These are phyloP conservation scores for Rotaria magnacalcarata DNA, from an alignment of 2,888 invertebrate genomes.

Conservation along the genomic window DNA sequence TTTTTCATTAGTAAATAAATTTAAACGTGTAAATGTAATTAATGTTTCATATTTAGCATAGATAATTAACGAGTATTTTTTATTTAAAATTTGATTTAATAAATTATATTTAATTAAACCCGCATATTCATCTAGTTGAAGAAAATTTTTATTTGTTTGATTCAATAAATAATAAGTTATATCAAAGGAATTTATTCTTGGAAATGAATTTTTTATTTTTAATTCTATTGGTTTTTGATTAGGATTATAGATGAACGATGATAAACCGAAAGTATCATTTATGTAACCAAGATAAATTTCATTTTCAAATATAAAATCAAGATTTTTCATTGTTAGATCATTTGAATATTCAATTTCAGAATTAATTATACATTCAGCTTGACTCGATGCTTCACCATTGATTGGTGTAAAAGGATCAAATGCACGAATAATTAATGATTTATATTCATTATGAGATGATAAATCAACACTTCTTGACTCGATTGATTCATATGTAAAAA, in stretches of 20 bases:
- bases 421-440: not conserved
- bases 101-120: slow-evolving; percentile 11
- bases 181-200: not conserved
- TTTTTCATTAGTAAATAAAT: not conserved
- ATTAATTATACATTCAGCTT: not conserved
- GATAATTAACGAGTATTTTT: not conserved
- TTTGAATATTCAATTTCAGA: not conserved
- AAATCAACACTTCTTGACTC: not conserved
- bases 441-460: not conserved
- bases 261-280: not conserved
- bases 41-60: not conserved
- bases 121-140: slow-evolving; percentile 27
- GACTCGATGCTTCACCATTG: not conserved
- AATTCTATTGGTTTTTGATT: not conserved
- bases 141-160: not conserved
- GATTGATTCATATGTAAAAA: not conserved
- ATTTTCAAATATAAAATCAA: not conserved
- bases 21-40: slow-evolving; percentile 19
- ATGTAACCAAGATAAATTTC: not conserved
- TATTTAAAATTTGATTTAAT: not conserved
- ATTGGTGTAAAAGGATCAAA: not conserved
- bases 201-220: not conserved
- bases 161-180: slow-evolving; percentile 1
- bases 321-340: not conserved
- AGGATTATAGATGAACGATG: not conserved